A percentile compares a stretch with the other conserved stretches of the same genome.
phyloP scores from a whole-genome alignment of 2,797 vertebrate species.

The Crocidura indochinensis region DNA sequence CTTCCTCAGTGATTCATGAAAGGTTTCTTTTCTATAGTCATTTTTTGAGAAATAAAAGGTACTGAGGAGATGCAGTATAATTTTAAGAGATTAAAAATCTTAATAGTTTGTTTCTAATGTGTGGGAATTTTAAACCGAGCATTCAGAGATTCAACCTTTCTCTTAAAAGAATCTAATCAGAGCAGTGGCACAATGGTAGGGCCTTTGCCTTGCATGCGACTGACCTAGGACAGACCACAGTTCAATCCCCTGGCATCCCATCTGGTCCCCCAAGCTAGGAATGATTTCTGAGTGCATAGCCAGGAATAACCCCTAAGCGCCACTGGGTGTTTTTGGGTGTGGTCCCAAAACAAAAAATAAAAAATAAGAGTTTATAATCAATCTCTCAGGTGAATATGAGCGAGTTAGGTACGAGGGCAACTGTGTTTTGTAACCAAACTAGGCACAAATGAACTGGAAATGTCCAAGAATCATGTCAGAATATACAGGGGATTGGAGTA shows the following conservation, averaged over 20 bases:
- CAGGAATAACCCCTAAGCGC: too few relatives aligned
- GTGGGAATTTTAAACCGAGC: not conserved
- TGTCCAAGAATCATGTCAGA: not conserved
- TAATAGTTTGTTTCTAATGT: not conserved
- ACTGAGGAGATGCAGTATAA: not conserved
- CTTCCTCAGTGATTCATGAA: constrained; percentile 29
- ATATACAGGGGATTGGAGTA: too few relatives aligned
- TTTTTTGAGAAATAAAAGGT: not conserved
- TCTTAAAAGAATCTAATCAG: not conserved
- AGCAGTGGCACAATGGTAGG: too few relatives aligned
- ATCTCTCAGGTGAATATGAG: not conserved
- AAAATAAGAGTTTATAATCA: too few relatives aligned
- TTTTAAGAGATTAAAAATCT: not conserved
- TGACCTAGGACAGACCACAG: too few relatives aligned
- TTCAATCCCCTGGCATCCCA: too few relatives aligned
- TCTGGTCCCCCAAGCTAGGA: too few relatives aligned
- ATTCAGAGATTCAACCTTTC: not conserved
- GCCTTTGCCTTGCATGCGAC: too few relatives aligned
- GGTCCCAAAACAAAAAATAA: too few relatives aligned
- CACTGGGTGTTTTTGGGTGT: too few relatives aligned
- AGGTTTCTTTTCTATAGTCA: constrained; percentile 38
- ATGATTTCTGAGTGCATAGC: too few relatives aligned
- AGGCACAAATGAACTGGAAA: not conserved
- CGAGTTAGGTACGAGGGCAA: not conserved
- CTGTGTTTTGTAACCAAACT: not conserved